Evolutionary conservation across 1,140 invertebrate genomes (phyloP), one percentile per base, ranked within the genome.

Genomic region (Batillaria attramentaria): DNA sequence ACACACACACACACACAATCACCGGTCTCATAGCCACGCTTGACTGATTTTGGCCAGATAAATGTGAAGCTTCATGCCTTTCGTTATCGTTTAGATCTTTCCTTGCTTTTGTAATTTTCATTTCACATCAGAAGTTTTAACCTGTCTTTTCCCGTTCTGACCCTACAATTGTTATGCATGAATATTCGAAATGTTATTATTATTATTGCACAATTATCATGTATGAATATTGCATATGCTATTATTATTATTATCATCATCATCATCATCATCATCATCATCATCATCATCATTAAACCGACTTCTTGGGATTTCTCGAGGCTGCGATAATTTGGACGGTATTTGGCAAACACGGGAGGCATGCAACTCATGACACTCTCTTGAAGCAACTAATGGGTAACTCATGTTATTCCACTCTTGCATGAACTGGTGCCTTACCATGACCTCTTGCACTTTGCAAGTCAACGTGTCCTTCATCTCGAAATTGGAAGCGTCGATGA

Each of bases 401-500:
- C 4, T 13, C 62, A 33, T 65, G 2, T 13, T 28, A 18, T 5
- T 35, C 16, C 37, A 37, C 66, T 39, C 18, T 35, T 18, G 6
- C n/a, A 28, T 18, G 3, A 10, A 24, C 20, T 39, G 35, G n/a
- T n/a, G 33, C 31, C 74, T 66, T 28, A 66, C 76, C 43, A 37
- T 28, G 0, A 77, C 42, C 37, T 33, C 41, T 43, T 69, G 76
- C 20, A 46, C 42, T 20, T 43, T 77, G 65, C 76, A 77, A 13
- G 28, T 18, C 42, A 77, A 31, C 0, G 24, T 20, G 50, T 66
- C 41, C 28, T 10, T 69, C 42, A 31, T 28, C 35, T 39, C 66
- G 42, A 77, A 20, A 46, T 77, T 77, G 43, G 65, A 20, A 31
- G 35, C 76, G 28, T 77, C 76, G 16, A 77, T 42, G 65, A 69